Base-by-base conservation (phyloP, 2,888 invertebrate genomes). In the Athripsodes cinereus region DNA sequence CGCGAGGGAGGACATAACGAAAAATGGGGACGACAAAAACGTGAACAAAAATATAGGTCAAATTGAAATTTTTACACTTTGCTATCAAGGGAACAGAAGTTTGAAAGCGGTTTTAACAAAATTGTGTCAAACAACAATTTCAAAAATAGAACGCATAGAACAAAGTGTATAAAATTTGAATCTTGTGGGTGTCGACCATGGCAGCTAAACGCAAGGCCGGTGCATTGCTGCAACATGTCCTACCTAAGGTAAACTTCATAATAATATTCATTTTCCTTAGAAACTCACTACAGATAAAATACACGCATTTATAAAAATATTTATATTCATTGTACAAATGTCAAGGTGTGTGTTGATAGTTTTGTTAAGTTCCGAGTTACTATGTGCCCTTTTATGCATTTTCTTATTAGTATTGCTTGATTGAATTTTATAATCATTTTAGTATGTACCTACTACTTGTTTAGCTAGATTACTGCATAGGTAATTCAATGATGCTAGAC, bases 201-300 rank as follows among this genome's bases (percentile, higher is more conserved):
- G 86, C 86, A 66, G 86, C 86, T 66, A 86, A 87, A 77, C 82
- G 86, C 74, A 86, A 86, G 81, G 83, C 86, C 71, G 85, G 85
- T 67, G 85, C 85, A 68, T 80, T 86, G 69, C 85, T 86, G 68
- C 87, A 86, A 76, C 87, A 86, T 74, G 79, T 79, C 67, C 72
- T 79, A 68, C 78, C 79, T 71, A 79, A 79, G 79, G 79, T 79
- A 77, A 74, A 51, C 53, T 22, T 40, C 46, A 57, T 54, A 55
- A 35, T 18, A 47, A 20, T 20, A 3, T 5, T 8, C 40, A 40
- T 40, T 16, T 16, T 40, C 13, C 40, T 8, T 8, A 8, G 26
- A 26, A 26, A 26, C 3, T 26, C 26, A 26, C 26, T 6, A n/a
- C 40, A 40, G 13, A 40, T 3, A 40, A 40, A 40, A 40, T 40